phyloP scores from a whole-genome alignment of 1,140 invertebrate species.

The Dinoponera quadriceps region DNA sequence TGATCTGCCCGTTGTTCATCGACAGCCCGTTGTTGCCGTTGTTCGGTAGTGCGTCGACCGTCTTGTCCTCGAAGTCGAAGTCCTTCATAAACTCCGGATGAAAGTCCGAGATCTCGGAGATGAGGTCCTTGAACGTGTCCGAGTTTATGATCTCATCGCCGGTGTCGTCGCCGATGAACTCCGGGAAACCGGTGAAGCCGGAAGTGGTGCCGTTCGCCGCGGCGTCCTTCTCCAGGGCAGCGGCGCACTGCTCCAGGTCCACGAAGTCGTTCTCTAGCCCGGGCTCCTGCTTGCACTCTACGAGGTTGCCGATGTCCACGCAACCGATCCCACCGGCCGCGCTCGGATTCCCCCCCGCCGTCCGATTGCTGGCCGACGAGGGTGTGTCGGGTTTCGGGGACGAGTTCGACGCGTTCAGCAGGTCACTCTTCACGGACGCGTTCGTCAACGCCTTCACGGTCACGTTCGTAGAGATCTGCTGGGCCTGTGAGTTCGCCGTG shows the following conservation, averaged over 20 bases:
- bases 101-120: slow-evolving; percentile 94
- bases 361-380: slow-evolving; percentile 71
- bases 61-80: slow-evolving; percentile 91
- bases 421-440: slow-evolving; percentile 92
- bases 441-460: slow-evolving; percentile 95
- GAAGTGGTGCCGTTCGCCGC: slow-evolving; percentile 87
- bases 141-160: slow-evolving; percentile 92
- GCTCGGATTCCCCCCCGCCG: slow-evolving; percentile 63
- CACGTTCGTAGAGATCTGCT: slow-evolving; percentile 96
- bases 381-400: slow-evolving; percentile 84
- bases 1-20: slow-evolving; percentile 83
- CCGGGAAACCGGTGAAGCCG: slow-evolving; percentile 91
- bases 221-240: slow-evolving; percentile 92
- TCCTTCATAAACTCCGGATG: slow-evolving; percentile 94
- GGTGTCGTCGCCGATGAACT: slow-evolving; percentile 92
- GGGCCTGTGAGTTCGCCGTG: slow-evolving; percentile 91
- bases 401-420: slow-evolving; percentile 83
- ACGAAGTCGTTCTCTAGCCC: slow-evolving; percentile 91
- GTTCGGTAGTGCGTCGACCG: slow-evolving; percentile 76
- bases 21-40: slow-evolving; percentile 69
- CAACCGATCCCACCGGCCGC: slow-evolving; percentile 76
- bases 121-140: slow-evolving; percentile 95
- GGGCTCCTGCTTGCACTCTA: slow-evolving; percentile 95
- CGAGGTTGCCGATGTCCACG: slow-evolving; percentile 87
- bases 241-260: slow-evolving; percentile 92